Evolutionary conservation across 2,888 invertebrate genomes (phyloP), one percentile per base, ranked within the genome.

Genomic region (Thymelicus lineola): DNA sequence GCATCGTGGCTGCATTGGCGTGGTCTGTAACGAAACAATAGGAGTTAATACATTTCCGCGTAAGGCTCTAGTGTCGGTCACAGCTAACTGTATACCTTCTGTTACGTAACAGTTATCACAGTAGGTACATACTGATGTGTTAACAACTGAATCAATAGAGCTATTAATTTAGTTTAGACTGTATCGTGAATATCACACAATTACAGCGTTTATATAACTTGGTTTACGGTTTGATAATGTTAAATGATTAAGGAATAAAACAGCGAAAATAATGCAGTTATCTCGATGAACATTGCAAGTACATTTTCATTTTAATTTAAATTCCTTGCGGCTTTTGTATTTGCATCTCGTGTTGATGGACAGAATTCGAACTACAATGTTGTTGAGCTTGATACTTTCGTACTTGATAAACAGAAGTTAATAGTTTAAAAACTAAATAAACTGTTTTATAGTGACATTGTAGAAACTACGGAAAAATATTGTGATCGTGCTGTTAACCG

Each of bases 1-100:
- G 94, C 94, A 94, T 94, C 79, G 84, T 89, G 77, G 83, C 79
- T 80, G 80, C 90, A 90, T 91, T 88, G 80, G 87, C 82, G 80
- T 79, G 78, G 76, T 82, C 93, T 93, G 89, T 9, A 86, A 89
- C 81, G 79, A 81, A 70, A 76, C 77, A 67, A 72, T 36, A 15
- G 64, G 28, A n/a, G 57, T 70, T 42, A 59, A 42, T 50, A 64
- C 69, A 60, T 70, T 70, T 70, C 70, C 70, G 64, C 64, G 64
- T 70, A 53, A 65, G 53, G 42, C 63, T 58, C 35, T 63, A 63
- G 57, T 68, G 58, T 70, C 50, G 58, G 69, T 50, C 35, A 63
- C 69, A 63, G 63, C 48, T 63, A 58, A 70, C 59, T 70, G 58
- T 64, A 42, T 50, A 59, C 59, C 58, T 58, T 55, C 48, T 48